Evolutionary conservation across 2,113 vertebrate genomes (phyloP), one percentile per base, ranked within the genome.

Genomic region (Trichechus manatus): DNA sequence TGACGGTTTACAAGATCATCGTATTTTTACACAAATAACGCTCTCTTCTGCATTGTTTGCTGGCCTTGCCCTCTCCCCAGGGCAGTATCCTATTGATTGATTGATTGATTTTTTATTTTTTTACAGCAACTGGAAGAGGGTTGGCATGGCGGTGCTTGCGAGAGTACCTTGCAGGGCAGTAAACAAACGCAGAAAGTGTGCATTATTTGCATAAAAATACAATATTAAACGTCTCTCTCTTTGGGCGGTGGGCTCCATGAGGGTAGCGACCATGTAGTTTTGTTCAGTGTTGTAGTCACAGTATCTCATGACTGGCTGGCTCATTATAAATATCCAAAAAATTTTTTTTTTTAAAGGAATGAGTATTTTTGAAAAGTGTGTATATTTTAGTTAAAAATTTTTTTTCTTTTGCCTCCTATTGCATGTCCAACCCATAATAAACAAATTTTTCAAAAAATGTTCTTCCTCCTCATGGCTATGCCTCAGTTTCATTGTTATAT

Each of bases 401-500:
- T 64, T 92, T 84, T 78, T 8, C 3, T 64, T 92, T 84, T 78
- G 4, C 50, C 89, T 87, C 15, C 29, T 70, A 15, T 59, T 79
- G 3, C 42, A 36, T 87, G 42, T 72, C 75, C 94, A 25, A 70
- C 72, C 9, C 20, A 74, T 44, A 70, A 61, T 47, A 42, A 93
- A 64, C 29, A 94, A 7, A 6, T 33, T 17, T 93, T 96, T 91
- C 81, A 96, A 82, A 78, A n/a, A 66, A n/a, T 53, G 6, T 91
- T 87, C 19, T 61, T n/a, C 9, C 19, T 83, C 3, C 7, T 61
- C 27, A 13, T 66, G 14, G 19, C 23, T 68, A 5, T 87, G 11
- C 42, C 33, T 94, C 64, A 97, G 33, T 85, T 85, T 93, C 39
- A 87, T 93, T 96, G 97, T 91, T 87, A 64, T 86, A 2, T 82